phyloP scores from a whole-genome alignment of 2,888 invertebrate genomes.

The Notodonta ziczac region DNA sequence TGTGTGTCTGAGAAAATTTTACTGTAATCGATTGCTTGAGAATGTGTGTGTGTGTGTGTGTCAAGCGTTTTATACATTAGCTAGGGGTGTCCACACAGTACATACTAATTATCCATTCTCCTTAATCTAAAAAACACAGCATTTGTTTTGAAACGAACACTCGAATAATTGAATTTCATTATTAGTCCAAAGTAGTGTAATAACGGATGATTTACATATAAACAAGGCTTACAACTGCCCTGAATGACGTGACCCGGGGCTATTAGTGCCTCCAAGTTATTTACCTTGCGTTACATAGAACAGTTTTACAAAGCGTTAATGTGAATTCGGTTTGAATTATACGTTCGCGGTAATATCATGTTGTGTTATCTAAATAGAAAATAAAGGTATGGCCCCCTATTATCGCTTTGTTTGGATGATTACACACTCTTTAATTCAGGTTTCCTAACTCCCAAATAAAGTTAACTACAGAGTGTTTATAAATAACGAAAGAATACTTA shows the following conservation, averaged over 20 bases:
- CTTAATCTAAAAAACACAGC: not conserved
- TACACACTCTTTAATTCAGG: no score
- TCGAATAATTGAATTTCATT: constrained; percentile 4
- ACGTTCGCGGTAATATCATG: not conserved
- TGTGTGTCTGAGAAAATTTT: no score
- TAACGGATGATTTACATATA: constrained; percentile 1
- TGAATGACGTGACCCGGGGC: not conserved
- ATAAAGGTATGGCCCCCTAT: not conserved
- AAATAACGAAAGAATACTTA: no score
- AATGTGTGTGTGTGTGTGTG: no score
- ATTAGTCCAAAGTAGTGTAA: not conserved
- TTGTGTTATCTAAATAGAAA: not conserved
- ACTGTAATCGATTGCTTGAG: no score
- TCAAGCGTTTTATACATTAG: no score
- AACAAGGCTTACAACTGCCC: not conserved
- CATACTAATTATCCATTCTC: no score
- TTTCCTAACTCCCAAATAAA: no score
- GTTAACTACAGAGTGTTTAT: no score
- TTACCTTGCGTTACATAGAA: constrained; percentile 1
- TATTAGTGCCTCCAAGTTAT: not conserved
- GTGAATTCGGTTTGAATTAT: not conserved
- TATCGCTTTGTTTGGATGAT: no score
- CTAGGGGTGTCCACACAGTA: no score
- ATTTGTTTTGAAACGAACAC: not conserved
- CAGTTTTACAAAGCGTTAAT: constrained; percentile 2